Base-by-base conservation (phyloP, 23 tunicate genomes). In the Clavelina lepadiformis region DNA sequence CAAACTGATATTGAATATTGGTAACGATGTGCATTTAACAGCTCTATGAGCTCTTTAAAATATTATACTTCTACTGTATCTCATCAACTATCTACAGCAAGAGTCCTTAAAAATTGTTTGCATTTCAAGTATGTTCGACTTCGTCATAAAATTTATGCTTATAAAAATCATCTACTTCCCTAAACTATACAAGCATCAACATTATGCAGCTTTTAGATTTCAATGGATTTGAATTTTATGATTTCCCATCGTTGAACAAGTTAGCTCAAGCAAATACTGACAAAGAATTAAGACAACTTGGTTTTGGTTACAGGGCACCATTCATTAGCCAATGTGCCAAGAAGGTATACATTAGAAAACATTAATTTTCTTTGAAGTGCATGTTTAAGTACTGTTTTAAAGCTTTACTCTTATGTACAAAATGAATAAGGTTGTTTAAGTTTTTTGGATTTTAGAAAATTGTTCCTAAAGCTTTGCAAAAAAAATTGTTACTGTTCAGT, bases 231-330 rank as follows among this genome's bases (percentile, higher is more conserved):
- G 26, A 37, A 3, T 74, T 69, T 34, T 34, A 91, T 41, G 74
- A 77, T 28, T 91, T 91, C 70, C 98, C 98, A 3, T 22, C 76
- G 3, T 13, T 70, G 15, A 26, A 71, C 19, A 52, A 5, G 0
- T 45, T 91, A 22, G 75, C 71, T 18, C 44, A 57, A 37, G 6
- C 28, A 0, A 78, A 50, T 28, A 63, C 60, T n/a, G 68, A 68
- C 22, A 55, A 67, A 2, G 58, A 45, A 3, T 41, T 91, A 63
- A 64, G 98, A 33, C 25, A 76, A 31, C 75, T 82, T 22, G 84
- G 91, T 1, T 91, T 91, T 65, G 98, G 98, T 15, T 91, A 91
- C 75, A 52, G 98, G 28, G 98, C 98, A 1, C 34, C 52, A 7
- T 91, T 68, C 54, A 82, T 91, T 26, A 41, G 28, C 6, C 28